A percentile compares a stretch with the other conserved stretches of the same genome.
Evolutionary conservation across 2,113 vertebrate genomes (phyloP).

Genomic region (Sciurus niger): DNA sequence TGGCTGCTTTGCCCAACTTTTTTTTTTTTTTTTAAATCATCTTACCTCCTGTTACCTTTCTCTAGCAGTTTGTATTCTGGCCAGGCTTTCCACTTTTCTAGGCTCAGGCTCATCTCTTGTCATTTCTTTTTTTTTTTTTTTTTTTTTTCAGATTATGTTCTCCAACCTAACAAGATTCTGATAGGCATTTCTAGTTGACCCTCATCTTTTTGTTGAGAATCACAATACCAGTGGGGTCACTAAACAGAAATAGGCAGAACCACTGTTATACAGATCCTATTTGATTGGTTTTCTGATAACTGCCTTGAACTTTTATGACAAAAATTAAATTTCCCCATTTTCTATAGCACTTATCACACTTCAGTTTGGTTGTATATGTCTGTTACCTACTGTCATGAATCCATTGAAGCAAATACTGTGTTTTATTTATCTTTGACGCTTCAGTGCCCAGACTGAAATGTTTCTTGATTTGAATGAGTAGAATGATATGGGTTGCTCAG

Average conservation of each 20-base stretch:
- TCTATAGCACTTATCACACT: neutral
- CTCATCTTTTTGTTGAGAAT: neutral
- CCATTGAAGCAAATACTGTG: neutral
- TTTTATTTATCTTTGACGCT: slow-evolving; percentile 7
- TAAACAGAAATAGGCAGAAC: neutral
- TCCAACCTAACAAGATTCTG: neutral
- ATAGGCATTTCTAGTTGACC: neutral
- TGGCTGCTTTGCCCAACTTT: neutral
- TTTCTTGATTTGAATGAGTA: slow-evolving; percentile 33
- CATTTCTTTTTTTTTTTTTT: neutral
- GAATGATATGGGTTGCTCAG: neutral
- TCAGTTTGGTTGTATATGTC: neutral
- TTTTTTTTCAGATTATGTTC: neutral
- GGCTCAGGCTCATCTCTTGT: neutral
- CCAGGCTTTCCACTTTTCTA: neutral
- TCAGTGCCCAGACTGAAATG: neutral
- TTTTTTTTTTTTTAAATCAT: neutral
- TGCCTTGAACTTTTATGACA: neutral
- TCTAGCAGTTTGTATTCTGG: neutral
- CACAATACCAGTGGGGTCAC: neutral
- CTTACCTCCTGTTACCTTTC: neutral
- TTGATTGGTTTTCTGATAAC: neutral
- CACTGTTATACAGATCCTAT: neutral
- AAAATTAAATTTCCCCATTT: neutral
- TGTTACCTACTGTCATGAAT: neutral